phyloP scores from a whole-genome alignment of 2,888 invertebrate genomes.

The Cyclophora albipunctata region DNA sequence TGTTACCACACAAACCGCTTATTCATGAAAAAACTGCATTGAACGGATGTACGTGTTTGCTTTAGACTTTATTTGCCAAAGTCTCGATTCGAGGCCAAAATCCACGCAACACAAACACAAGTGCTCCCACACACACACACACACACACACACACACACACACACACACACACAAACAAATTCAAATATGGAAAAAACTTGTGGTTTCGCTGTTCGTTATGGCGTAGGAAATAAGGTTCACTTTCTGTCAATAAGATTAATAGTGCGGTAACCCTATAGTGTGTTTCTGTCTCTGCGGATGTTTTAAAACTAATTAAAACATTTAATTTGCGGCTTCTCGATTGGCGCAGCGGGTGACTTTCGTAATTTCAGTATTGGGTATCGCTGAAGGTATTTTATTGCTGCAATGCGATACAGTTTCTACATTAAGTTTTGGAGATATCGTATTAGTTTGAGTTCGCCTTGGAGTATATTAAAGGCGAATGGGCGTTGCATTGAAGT shows the following conservation, averaged over 20 bases:
- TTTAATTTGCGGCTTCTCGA: constrained; percentile 20
- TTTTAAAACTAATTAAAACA: constrained; percentile 22
- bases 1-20: too few species aligned
- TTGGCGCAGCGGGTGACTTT: constrained; percentile 9
- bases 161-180: neutral
- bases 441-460: too few species aligned
- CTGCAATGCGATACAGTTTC: too few species aligned
- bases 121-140: constrained; percentile 2
- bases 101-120: constrained; percentile 9
- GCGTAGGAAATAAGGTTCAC: neutral
- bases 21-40: too few species aligned
- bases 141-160: constrained; percentile 3
- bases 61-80: constrained; percentile 14
- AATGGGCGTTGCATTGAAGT: too few species aligned
- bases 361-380: constrained; percentile 7
- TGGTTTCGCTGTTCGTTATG: neutral
- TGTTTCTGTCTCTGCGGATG: constrained; percentile 11
- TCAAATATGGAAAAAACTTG: neutral
- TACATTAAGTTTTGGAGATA: too few species aligned
- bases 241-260: constrained; percentile 6
- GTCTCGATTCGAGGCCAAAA: constrained; percentile 12
- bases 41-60: too few species aligned
- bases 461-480: too few species aligned
- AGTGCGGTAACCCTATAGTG: constrained; percentile 6
- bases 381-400: neutral